Base-by-base conservation (phyloP, 2,113 vertebrate genomes). In the Aptenodytes patagonicus region DNA sequence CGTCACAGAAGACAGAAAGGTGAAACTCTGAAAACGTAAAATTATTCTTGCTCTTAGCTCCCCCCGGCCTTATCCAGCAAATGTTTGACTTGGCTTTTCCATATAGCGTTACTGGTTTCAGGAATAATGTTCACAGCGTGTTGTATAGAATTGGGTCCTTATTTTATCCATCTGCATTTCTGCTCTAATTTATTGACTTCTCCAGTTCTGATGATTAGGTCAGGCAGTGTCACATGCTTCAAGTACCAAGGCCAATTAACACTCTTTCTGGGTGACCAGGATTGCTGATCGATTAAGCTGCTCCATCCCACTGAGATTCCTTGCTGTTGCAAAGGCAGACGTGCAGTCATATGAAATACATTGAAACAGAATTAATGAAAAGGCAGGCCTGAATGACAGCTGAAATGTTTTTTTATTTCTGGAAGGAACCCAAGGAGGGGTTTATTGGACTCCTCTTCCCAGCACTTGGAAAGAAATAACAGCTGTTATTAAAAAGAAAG, bases 221-320 rank as follows among this genome's bases (percentile, higher is more conserved):
- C 96, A 95, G 95, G 83, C 34, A 4, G 79, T 94, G 96, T 91
- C 92, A 95, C 92, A 94, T 96, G 91, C 88, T 95, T 94, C 91
- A 93, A 96, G 95, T 83, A 91, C 93, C 2, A 11, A 97, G 95
- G 91, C 97, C 97, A 97, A 97, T 98, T 98, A 97, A 96, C 95
- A 81, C 89, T 38, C 84, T 95, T 96, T 93, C 93, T 97, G 94
- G 94, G 97, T 96, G 96, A 96, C 94, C 65, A 94, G 89, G 46
- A 93, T 71, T 83, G 87, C 81, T 49, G 75, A 96, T 97, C 95
- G 94, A 97, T 97, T 95, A 93, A 94, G 93, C 95, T 52, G 55
- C 94, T 96, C 94, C 2, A 0, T 94, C 97, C 96, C 87, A 93
- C 97, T 96, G 97, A 89, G 97, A 89, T 66, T 84, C 83, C 96